Conservation (phyloP, 2,113 vertebrate genomes). For the Alouatta palliata region DNA sequence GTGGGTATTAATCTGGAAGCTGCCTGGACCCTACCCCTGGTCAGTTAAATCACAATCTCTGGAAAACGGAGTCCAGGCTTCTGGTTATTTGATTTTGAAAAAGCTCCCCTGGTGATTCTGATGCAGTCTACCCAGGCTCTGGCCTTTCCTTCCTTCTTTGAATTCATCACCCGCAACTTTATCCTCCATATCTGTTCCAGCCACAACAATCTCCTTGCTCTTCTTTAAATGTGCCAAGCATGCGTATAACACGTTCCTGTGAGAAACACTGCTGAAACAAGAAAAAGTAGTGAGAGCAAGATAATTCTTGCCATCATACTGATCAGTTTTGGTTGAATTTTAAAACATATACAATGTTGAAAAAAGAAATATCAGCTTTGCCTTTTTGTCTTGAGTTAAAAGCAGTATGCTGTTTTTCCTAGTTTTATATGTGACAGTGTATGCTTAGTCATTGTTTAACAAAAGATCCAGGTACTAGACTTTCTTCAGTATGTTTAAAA, state of each 20-base stretch:
- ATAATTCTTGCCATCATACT: neutral
- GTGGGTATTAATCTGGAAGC: neutral
- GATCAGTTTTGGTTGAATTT: neutral
- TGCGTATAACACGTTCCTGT: neutral
- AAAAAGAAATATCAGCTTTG: neutral
- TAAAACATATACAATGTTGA: neutral
- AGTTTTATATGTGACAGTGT: neutral
- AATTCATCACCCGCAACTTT: neutral
- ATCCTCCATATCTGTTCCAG: neutral
- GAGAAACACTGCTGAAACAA: neutral
- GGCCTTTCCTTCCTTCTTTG: neutral
- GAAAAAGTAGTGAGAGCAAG: neutral
- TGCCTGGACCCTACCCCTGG: neutral
- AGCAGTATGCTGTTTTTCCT: neutral
- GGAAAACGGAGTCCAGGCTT: neutral
- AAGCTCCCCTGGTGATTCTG: neutral
- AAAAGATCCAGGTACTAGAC: neutral
- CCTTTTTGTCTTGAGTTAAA: conserved; percentile 23
- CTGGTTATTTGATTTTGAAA: neutral
- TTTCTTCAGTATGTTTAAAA: neutral
- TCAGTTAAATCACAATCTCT: neutral
- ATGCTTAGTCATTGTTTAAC: conserved; percentile 15
- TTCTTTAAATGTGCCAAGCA: neutral
- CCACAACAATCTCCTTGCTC: neutral
- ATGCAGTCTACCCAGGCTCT: neutral